Evolutionary conservation across 2,113 vertebrate genomes (phyloP), one percentile per base, ranked within the genome.

Genomic region (Petroica traversi): DNA sequence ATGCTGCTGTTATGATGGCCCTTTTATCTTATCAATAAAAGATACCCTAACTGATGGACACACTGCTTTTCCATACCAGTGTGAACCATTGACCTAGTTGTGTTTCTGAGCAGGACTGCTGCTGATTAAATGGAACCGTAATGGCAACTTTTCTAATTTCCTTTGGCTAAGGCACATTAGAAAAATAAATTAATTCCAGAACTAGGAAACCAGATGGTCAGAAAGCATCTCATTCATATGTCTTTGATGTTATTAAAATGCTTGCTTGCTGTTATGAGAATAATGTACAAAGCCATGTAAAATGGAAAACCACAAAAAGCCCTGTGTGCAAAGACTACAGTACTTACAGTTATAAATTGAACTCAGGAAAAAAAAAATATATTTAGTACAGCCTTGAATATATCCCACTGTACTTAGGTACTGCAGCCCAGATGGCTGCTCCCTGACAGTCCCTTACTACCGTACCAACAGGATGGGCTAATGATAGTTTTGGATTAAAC

Each of bases 171-270:
- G 83, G 63, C 93, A 93, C 2, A 12, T 97, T 95, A 90, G 78
- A 81, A 96, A 96, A 93, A 89, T 69, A 89, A 95, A 97, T 96
- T 77, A 78, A 92, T 89, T 97, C 92, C 95, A 97, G 96, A 91
- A 40, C 55, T 73, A 61, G 88, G 80, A 85, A 96, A 75, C 71
- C 91, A 92, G 81, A 92, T 96, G 93, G 89, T 83, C 88, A 91
- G 80, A 82, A 93, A 96, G 41, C 72, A 64, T 79, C 34, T 76
- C 38, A 18, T 91, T 94, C 84, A 38, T 91, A 19, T 64, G 78
- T 79, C 66, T 76, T 83, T 94, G 88, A 91, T 36, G 10, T 93
- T 92, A 63, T 49, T 94, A 81, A 71, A 92, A 83, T 1, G 10
- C 43, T 76, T 81, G 88, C 58, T 91, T 5, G 34, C 48, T 2